These are phyloP conservation scores for Hydrolagus affinis DNA, from an alignment of 2,113 vertebrate genomes.

Conservation along the genomic window DNA sequence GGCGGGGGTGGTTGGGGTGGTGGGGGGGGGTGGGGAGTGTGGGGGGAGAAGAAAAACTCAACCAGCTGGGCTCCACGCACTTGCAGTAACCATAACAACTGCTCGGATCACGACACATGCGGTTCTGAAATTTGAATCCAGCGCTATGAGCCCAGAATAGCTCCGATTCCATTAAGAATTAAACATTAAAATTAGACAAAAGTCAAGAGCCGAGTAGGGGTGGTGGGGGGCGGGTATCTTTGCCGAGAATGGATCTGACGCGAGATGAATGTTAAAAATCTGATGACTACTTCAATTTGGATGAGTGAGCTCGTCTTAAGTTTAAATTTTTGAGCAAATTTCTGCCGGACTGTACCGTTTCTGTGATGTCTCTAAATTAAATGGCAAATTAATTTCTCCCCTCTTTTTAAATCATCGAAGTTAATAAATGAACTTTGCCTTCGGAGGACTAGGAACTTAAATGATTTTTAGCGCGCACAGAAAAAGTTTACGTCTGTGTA, in stretches of 20 bases:
- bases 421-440: neutral
- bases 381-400: neutral
- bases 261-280: neutral
- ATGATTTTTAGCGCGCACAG: neutral
- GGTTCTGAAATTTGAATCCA: constrained; percentile 26
- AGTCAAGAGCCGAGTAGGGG: neutral
- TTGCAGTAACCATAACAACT: constrained; percentile 44
- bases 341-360: too few relatives aligned
- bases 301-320: neutral
- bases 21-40: too few relatives aligned
- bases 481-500: too few relatives aligned
- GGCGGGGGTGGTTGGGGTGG: too few relatives aligned
- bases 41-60: constrained; percentile 33
- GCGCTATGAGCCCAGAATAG: constrained; percentile 1
- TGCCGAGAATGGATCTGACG: neutral
- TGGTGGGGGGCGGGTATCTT: too few relatives aligned
- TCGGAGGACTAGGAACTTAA: neutral
- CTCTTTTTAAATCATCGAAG: neutral
- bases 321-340: neutral
- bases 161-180: constrained; percentile 6
- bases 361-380: neutral
- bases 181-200: neutral
- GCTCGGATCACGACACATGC: constrained; percentile 32
- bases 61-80: constrained; percentile 44
- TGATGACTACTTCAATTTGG: neutral